These are phyloP conservation scores for Argyresthia albistria DNA, from an alignment of 2,888 invertebrate species.

Conservation along the genomic window DNA sequence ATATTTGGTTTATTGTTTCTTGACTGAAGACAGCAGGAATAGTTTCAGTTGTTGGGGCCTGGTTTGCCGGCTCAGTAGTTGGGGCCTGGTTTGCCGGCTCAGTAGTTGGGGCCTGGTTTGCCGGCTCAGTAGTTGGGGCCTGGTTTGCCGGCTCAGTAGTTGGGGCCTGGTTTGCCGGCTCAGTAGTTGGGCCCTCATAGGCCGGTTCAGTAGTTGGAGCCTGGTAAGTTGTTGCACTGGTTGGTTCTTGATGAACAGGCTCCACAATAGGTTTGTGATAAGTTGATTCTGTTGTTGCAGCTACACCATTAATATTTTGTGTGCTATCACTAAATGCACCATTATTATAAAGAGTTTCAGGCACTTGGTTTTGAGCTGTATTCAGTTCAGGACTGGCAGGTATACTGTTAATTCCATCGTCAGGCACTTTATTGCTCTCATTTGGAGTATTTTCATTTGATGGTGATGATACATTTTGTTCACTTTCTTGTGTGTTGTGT, in stretches of 20 bases:
- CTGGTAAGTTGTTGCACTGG: background rate
- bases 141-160: too few relatives aligned
- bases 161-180: too few relatives aligned
- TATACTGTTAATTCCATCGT: conserved; percentile 10
- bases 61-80: too few relatives aligned
- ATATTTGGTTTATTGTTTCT: too few relatives aligned
- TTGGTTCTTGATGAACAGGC: background rate
- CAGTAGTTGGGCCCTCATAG: background rate
- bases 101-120: too few relatives aligned
- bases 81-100: too few relatives aligned
- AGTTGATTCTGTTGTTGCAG: background rate
- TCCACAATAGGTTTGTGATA: background rate
- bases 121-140: too few relatives aligned
- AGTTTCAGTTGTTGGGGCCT: too few relatives aligned
- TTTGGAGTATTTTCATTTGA: conserved; percentile 10
- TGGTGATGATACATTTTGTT: conserved; percentile 26
- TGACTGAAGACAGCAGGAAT: too few relatives aligned
- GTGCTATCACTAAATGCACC: background rate
- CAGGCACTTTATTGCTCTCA: conserved; percentile 10
- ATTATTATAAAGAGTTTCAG: background rate
- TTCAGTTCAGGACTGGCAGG: background rate
- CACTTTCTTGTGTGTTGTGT: conserved; percentile 16
- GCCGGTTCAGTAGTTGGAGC: background rate
- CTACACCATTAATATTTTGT: background rate
- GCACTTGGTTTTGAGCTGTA: background rate